phyloP scores from a whole-genome alignment of 2,888 invertebrate genomes.

The Conops quadrifasciatus region DNA sequence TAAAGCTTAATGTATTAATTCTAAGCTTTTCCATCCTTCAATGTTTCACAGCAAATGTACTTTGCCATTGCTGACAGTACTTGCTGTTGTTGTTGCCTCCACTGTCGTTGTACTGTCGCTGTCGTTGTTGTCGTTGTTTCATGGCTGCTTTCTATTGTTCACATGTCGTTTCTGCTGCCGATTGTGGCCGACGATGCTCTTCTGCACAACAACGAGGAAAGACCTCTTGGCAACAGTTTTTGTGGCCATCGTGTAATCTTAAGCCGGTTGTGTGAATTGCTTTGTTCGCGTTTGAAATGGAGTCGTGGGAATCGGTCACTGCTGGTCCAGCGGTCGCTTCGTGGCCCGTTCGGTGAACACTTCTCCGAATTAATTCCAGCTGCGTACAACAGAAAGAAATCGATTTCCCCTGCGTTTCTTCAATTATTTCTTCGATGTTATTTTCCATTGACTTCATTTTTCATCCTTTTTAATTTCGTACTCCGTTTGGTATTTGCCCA shows the following conservation, averaged over 20 bases:
- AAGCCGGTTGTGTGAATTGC: background rate
- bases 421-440: too few relatives aligned
- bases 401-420: background rate
- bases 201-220: background rate
- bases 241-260: background rate
- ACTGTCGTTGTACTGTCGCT: background rate
- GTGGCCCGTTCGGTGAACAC: too few relatives aligned
- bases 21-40: background rate
- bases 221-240: background rate
- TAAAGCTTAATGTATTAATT: conserved; percentile 37
- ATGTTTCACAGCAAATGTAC: background rate
- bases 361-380: too few relatives aligned
- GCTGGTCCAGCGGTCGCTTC: too few relatives aligned
- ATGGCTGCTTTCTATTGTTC: background rate
- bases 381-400: background rate
- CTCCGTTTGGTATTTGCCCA: background rate
- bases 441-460: background rate
- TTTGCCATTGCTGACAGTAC: background rate
- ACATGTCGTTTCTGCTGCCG: background rate
- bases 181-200: too few relatives aligned
- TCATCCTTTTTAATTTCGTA: background rate
- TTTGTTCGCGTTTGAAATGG: background rate
- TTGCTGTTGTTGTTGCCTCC: background rate
- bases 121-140: background rate
- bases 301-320: background rate